phyloP scores from a whole-genome alignment of 2,888 invertebrate genomes.

The Lumbricus terrestris region DNA sequence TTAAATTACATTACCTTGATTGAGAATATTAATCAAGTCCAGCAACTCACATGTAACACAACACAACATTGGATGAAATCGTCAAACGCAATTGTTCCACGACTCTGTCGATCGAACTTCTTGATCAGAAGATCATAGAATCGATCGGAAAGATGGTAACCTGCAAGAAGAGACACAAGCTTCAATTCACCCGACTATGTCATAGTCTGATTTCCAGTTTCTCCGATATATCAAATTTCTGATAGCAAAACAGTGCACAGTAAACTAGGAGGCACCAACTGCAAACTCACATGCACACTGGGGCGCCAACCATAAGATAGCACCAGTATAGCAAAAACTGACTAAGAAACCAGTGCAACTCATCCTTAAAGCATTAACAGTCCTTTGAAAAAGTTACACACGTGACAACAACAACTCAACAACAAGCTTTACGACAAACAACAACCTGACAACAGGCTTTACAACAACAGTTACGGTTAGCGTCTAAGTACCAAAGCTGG shows the following conservation, averaged over 20 bases:
- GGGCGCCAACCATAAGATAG: no score
- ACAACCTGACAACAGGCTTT: neutral
- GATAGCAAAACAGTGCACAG: no score
- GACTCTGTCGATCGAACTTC: constrained; percentile 90
- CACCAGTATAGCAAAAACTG: no score
- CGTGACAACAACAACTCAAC: neutral
- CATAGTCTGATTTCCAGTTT: no score
- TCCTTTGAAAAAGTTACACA: neutral
- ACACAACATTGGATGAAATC: constrained; percentile 97
- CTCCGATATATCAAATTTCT: no score
- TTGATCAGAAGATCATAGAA: constrained; percentile 78
- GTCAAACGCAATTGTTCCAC: constrained; percentile 88
- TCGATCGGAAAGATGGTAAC: constrained; percentile 73
- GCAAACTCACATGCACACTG: no score
- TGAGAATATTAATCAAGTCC: neutral
- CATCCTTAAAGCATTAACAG: no score
- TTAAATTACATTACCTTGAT: neutral
- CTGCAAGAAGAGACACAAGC: constrained; percentile 47
- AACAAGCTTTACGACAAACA: no score
- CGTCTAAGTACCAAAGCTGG: constrained; percentile 74
- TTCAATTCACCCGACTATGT: neutral
- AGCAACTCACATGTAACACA: constrained; percentile 78
- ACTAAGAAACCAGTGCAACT: no score
- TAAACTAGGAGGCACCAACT: no score
- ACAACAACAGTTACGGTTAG: neutral